These are phyloP conservation scores for Yponomeuta sedellus DNA, from an alignment of 2,888 invertebrate species.

Conservation along the genomic window DNA sequence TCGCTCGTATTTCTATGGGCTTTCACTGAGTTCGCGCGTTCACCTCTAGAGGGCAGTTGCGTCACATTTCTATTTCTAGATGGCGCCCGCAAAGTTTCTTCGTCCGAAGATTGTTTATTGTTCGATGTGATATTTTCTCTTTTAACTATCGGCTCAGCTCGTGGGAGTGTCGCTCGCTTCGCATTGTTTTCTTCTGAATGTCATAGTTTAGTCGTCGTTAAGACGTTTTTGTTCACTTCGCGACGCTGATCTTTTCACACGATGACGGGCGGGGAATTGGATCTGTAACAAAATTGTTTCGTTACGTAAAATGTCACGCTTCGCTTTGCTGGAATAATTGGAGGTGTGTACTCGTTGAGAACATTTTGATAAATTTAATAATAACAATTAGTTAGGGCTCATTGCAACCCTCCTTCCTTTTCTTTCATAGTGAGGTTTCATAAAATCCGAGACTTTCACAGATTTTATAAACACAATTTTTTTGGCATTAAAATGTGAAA, in stretches of 20 bases:
- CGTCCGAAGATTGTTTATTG: conserved; percentile 3
- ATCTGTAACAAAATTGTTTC: conserved; percentile 50
- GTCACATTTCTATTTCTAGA: conserved; percentile 43
- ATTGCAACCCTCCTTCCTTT: too few relatives aligned
- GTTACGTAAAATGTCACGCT: conserved; percentile 25
- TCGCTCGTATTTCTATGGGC: conserved; percentile 22
- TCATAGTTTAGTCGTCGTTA: not conserved
- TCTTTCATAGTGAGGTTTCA: too few relatives aligned
- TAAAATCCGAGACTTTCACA: too few relatives aligned
- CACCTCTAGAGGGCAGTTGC: conserved; percentile 54
- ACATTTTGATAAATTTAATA: too few relatives aligned
- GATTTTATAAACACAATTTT: too few relatives aligned
- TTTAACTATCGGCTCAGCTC: conserved; percentile 40
- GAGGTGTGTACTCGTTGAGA: not conserved
- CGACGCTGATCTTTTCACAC: conserved; percentile 32
- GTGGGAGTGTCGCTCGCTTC: conserved; percentile 31
- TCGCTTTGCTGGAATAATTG: not conserved
- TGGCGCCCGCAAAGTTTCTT: conserved; percentile 1
- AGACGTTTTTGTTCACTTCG: not conserved
- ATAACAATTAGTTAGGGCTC: not conserved
- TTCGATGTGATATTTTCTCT: conserved; percentile 38
- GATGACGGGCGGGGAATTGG: conserved; percentile 43
- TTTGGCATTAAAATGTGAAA: too few relatives aligned
- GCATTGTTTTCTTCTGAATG: conserved; percentile 7
- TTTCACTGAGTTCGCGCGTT: conserved; percentile 43